Percentiles rank a stretch among this genome's conserved stretches.
Evolutionary conservation across 2,888 invertebrate genomes (phyloP).

Genomic region (Pecten maximus): DNA sequence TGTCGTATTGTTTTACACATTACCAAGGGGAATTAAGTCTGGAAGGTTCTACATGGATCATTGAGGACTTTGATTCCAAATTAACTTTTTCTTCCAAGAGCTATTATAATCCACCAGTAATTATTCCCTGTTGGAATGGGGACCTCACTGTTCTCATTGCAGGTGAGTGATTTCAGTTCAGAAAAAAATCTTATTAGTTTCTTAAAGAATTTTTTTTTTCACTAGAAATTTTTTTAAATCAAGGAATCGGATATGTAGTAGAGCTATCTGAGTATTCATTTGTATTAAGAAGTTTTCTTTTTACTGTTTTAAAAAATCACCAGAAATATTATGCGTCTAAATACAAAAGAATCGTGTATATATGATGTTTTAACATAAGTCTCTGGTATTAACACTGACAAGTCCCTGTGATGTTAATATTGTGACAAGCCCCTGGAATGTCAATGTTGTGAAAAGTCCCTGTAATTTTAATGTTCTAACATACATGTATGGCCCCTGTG

Average conservation of each 20-base stretch:
- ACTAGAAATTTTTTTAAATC: not conserved
- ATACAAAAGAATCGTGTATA: too few species aligned
- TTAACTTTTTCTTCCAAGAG: not conserved
- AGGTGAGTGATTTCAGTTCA: slow-evolving; percentile 2
- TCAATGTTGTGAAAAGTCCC: too few species aligned
- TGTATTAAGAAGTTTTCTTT: too few species aligned
- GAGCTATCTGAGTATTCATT: too few species aligned
- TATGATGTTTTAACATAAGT: too few species aligned
- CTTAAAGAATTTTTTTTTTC: not conserved
- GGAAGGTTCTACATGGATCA: not conserved
- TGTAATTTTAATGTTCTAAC: too few species aligned
- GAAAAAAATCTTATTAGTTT: not conserved
- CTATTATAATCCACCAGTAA: not conserved
- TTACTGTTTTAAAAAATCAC: too few species aligned
- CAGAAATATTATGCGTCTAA: too few species aligned
- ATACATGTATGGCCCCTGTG: too few species aligned
- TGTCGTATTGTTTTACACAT: not conserved
- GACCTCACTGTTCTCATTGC: not conserved
- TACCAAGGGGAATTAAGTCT: not conserved
- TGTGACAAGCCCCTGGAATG: too few species aligned
- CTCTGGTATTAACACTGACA: too few species aligned
- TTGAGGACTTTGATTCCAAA: not conserved
- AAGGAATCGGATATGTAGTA: not conserved
- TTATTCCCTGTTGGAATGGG: not conserved
- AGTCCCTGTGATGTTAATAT: too few species aligned